Evolutionary conservation across 2,797 vertebrate genomes (phyloP), one percentile per base, ranked within the genome.

Genomic region (Hoplostethus atlanticus): DNA sequence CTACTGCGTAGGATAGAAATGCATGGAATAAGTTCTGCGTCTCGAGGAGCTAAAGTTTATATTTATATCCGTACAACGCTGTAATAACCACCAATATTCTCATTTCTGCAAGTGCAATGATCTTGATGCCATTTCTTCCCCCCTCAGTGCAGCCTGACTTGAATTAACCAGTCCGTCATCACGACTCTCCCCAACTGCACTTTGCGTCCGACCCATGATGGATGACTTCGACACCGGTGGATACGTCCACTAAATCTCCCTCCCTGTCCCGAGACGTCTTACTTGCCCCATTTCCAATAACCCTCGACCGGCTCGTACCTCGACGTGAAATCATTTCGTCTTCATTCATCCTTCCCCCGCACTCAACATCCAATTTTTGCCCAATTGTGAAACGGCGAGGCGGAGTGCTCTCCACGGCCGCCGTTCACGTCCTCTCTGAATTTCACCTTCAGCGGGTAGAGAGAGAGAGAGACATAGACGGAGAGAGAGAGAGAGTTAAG

Each of bases 221-320:
- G 88, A 93, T 90, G 79, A 88, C 84, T 86, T 42, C 54, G 86
- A 87, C 85, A 71, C 72, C 68, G 77, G 59, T 75, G 68, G 73
- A 77, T 84, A 73, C 53, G 8, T 80, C 25, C 77, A 71, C 71
- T 87, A 84, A 88, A 87, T 87, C 79, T 76, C 63, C 50, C 48
- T 42, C 21, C 21, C 62, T 40, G 50, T 73, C 76, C 61, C 55
- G 21, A 48, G 30, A 50, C 74, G 11, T 12, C 40, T 42, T 12
- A 42, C 40, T 2, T 8, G 6, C 54, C 31, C 58, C 34, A 7
- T 76, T 64, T 77, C 77, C 56, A 61, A 73, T 87, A 82, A 79
- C 21, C 62, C 82, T 82, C 36, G 62, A 77, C 62, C 56, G 0
- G 38, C 56, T 69, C 66, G 10, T 62, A 53, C 66, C 40, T 42